Evolutionary conservation across 2,113 vertebrate genomes (phyloP).

Genomic region (Haemorhous mexicanus): DNA sequence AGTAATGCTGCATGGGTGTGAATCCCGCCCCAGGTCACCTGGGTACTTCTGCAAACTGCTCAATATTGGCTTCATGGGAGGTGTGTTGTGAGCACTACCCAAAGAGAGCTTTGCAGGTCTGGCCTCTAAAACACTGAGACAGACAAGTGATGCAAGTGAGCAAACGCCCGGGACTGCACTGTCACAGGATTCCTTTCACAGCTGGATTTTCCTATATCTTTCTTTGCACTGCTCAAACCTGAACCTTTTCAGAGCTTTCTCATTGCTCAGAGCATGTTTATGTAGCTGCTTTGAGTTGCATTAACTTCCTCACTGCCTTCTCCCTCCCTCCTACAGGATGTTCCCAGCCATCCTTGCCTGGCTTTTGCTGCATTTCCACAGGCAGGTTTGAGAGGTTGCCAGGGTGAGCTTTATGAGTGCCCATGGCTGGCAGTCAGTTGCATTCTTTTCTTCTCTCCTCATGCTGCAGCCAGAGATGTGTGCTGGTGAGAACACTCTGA

Average conservation of each 20-base stretch:
- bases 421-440: not conserved
- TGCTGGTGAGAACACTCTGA: slow-evolving; percentile 46
- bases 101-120: not conserved
- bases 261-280: not conserved
- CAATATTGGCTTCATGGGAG: not conserved
- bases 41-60: not conserved
- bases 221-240: not conserved
- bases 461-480: not conserved
- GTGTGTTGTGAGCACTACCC: not conserved
- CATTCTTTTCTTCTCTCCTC: slow-evolving; percentile 24
- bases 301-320: not conserved
- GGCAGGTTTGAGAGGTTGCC: not conserved
- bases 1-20: not conserved
- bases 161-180: not conserved
- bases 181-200: not conserved
- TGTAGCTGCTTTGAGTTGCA: not conserved
- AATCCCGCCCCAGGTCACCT: not conserved
- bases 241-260: not conserved
- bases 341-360: not conserved
- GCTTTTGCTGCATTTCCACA: not conserved
- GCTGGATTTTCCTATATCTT: not conserved
- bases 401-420: not conserved
- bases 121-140: not conserved
- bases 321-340: not conserved
- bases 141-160: not conserved